phyloP scores from a whole-genome alignment of 1,140 invertebrate species.

The Drosophila repletoides region DNA sequence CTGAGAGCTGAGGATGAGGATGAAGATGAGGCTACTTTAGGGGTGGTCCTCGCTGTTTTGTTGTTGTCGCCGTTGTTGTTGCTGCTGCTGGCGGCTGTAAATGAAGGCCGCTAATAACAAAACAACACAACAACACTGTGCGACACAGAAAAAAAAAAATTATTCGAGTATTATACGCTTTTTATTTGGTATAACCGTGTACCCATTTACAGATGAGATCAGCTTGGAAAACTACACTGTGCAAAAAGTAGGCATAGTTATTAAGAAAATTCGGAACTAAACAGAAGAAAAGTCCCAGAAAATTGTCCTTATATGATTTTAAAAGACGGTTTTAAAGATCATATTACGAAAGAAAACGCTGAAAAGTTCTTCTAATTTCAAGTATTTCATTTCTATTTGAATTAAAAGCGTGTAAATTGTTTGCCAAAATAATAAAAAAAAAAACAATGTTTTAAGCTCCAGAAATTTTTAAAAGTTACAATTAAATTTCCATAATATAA shows the following conservation, averaged over 20 bases:
- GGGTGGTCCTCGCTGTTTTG: slow-evolving; percentile 55
- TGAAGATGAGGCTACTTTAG: slow-evolving; percentile 48
- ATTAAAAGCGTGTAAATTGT: no score
- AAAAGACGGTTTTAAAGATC: no score
- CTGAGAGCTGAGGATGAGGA: background rate
- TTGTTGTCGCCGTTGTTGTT: slow-evolving; percentile 13
- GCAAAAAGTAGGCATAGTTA: background rate
- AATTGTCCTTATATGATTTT: no score
- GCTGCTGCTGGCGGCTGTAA: slow-evolving; percentile 45
- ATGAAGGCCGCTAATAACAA: slow-evolving; percentile 41
- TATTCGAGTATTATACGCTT: slow-evolving; percentile 2
- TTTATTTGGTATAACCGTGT: slow-evolving; percentile 1
- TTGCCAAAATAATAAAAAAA: no score
- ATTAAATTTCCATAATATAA: no score
- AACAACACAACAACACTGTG: slow-evolving; percentile 41
- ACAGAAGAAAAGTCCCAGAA: no score
- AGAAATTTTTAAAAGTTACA: no score
- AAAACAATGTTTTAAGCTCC: no score
- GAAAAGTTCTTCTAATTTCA: no score
- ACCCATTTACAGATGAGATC: background rate
- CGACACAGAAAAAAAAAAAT: slow-evolving; percentile 35
- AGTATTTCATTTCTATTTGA: no score
- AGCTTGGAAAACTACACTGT: slow-evolving; percentile 21
- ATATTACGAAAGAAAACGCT: no score
- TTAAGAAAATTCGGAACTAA: no score